A percentile compares a stretch with the other conserved stretches of the same genome.
phyloP scores from a whole-genome alignment of 2,888 invertebrate species.

The Taenaris catops region DNA sequence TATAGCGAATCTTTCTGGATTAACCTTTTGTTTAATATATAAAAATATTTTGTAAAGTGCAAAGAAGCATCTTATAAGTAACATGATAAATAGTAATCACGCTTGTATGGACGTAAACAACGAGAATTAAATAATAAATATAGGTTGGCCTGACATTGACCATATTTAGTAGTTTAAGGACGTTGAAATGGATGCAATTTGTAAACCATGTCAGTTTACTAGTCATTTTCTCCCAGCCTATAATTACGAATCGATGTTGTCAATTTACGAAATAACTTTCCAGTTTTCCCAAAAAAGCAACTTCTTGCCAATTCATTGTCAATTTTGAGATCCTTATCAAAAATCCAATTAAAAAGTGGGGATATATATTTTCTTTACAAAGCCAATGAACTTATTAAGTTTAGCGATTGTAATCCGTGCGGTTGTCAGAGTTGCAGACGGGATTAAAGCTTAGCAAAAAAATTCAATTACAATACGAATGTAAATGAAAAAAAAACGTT shows the following conservation, averaged over 20 bases:
- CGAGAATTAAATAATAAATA: conserved; percentile 16
- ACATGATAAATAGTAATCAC: no score
- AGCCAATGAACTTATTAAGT: conserved; percentile 13
- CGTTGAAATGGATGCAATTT: conserved; percentile 21
- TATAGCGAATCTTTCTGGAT: no score
- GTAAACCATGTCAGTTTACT: conserved; percentile 24
- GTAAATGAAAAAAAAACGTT: background rate
- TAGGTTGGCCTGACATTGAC: conserved; percentile 21
- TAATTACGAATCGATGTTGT: conserved; percentile 22
- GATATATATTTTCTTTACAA: background rate
- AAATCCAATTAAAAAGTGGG: conserved; percentile 11
- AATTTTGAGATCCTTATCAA: conserved; percentile 13
- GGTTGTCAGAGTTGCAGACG: conserved; percentile 11
- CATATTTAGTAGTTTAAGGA: conserved; percentile 21
- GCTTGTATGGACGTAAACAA: conserved; percentile 7
- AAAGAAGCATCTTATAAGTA: no score
- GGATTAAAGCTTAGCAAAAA: conserved; percentile 18
- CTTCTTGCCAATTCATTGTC: conserved; percentile 6
- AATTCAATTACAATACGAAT: conserved; percentile 1
- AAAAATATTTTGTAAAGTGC: no score
- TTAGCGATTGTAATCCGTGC: conserved; percentile 9
- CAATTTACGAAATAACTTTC: conserved; percentile 21
- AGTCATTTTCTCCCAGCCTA: conserved; percentile 15
- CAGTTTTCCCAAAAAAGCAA: conserved; percentile 12
- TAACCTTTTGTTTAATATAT: no score